Evolutionary conservation across 2,113 vertebrate genomes (phyloP), one percentile per base, ranked within the genome.

Genomic region (Clupea harengus): DNA sequence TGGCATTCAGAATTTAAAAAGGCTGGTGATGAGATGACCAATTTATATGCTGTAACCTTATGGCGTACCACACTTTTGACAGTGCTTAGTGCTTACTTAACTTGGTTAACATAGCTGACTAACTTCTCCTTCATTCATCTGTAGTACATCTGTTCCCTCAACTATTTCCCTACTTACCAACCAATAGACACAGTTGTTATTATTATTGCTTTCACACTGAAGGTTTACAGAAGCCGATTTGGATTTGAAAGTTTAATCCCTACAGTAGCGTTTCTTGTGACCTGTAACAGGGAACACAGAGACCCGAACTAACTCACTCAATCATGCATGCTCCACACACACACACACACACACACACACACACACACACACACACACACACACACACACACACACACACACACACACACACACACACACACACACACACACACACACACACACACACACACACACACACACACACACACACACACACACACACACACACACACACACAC

Each of bases 331-430:
- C 28, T 2, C 25, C 11, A 72, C 64, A 13, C 25, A 32, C 46
- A 45, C 10, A 50, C 64, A 11, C 83, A 20, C 44, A 83, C 82
- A 83, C 50, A 60, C 52, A 32, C 28, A 39, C 32, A 57, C 49
- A 83, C 47, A 54, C 82, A 54, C 82, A 83, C 82, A 28, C 82
- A 83, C 82, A 83, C 82, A 83, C 82, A 83, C 82, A 54, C 57
- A 60, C 57, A 60, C 57, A 60, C 52, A 60, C 57, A 60, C 57
- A 60, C 57, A 83, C 49, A 54, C 82, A 57, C n/a, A 83, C 82
- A 54, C 44, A 46, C 82, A 83, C 49, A 82, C 82, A 82, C 49
- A 54, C 82, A 83, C 49, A 84, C 54, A 83, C 49, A 72, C 54
- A 84, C 57, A 84, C 54, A 84, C 25, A 85, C 57, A 20, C 57